Evolutionary conservation across 2,888 invertebrate genomes (phyloP).

Genomic region (Gastrophysa polygoni): DNA sequence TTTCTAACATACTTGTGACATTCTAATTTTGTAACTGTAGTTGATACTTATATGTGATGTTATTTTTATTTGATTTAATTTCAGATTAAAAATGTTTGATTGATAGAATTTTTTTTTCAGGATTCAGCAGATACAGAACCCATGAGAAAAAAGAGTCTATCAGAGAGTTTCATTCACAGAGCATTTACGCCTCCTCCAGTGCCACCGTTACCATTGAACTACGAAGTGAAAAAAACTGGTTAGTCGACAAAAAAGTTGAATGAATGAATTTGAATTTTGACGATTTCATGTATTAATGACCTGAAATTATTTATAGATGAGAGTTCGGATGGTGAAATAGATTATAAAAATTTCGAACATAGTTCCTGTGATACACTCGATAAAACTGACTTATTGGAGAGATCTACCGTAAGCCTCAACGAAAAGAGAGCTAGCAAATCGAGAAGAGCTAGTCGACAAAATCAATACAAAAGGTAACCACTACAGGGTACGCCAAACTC

Average conservation of each 20-base stretch:
- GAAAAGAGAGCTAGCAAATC: slow-evolving; percentile 48
- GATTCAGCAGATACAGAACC: slow-evolving; percentile 46
- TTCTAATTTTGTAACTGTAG: neutral
- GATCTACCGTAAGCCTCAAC: slow-evolving; percentile 57
- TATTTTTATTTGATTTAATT: neutral
- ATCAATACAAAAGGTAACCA: slow-evolving; percentile 69
- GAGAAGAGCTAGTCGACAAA: slow-evolving; percentile 66
- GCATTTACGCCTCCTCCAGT: slow-evolving; percentile 69
- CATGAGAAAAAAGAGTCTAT: slow-evolving; percentile 51
- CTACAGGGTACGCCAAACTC: neutral
- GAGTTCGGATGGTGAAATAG: slow-evolving; percentile 61
- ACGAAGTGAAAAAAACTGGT: slow-evolving; percentile 54
- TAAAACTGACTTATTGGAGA: slow-evolving; percentile 57
- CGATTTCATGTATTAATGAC: neutral
- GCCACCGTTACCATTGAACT: slow-evolving; percentile 69
- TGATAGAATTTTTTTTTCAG: slow-evolving; percentile 34
- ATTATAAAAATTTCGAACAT: slow-evolving; percentile 46
- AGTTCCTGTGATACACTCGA: slow-evolving; percentile 58
- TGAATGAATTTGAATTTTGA: neutral
- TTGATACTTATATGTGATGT: neutral
- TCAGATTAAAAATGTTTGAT: neutral
- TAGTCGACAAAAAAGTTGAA: slow-evolving; percentile 13
- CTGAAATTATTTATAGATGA: slow-evolving; percentile 54
- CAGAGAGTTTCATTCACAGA: slow-evolving; percentile 45
- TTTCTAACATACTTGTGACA: neutral